Evolutionary conservation across 2,113 vertebrate genomes (phyloP).

Genomic region (Eretmochelys imbricata): DNA sequence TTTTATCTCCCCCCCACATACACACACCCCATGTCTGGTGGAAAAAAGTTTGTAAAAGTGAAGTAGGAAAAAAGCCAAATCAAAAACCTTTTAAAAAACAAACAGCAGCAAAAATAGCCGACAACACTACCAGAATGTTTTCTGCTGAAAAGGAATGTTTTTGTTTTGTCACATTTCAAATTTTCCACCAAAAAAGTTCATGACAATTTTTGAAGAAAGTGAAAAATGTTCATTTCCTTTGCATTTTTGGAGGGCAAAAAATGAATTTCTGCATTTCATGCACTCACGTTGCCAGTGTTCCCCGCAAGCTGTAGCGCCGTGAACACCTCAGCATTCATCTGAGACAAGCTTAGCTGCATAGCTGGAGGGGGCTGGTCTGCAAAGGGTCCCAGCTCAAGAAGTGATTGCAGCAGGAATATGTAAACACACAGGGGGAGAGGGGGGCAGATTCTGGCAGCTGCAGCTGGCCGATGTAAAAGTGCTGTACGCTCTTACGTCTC

Average conservation of each 20-base stretch:
- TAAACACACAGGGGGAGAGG: too few relatives aligned
- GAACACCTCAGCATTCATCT: too few relatives aligned
- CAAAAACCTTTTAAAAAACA: background rate
- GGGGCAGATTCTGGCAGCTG: background rate
- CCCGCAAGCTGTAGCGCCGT: accelerated
- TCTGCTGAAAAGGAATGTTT: background rate
- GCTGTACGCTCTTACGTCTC: background rate
- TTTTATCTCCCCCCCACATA: background rate
- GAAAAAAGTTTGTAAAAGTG: background rate
- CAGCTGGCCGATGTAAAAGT: background rate
- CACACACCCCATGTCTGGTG: background rate
- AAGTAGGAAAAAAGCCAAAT: background rate
- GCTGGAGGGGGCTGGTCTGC: background rate
- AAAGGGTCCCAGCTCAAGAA: too few relatives aligned
- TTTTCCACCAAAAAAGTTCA: background rate
- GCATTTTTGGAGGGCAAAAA: background rate
- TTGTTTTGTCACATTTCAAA: background rate
- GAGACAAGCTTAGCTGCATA: background rate
- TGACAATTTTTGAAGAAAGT: background rate
- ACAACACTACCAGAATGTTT: background rate
- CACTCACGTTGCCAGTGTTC: background rate
- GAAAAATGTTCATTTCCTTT: background rate
- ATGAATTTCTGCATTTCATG: background rate
- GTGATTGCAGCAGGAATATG: background rate
- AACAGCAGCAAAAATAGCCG: background rate